A percentile compares a stretch with the other conserved stretches of the same genome.
Conservation (phyloP, 2,888 invertebrate species). For the Melanophora roralis region DNA sequence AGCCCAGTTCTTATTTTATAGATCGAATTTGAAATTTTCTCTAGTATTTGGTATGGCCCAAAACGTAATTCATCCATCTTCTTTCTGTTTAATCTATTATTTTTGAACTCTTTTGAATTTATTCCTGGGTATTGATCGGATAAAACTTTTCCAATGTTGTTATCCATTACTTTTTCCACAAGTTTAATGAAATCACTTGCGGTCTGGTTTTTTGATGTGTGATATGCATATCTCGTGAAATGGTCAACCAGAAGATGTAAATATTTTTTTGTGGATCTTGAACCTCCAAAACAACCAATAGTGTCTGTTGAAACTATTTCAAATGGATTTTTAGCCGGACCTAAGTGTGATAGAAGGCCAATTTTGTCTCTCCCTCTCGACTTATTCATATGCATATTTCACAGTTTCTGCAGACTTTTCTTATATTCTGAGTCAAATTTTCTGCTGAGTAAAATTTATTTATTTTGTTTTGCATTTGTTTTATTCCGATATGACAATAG, state of each 20-base stretch:
- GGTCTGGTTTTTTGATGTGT: constrained; percentile 33
- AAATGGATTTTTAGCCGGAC: too few relatives aligned
- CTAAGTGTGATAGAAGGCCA: constrained; percentile 56
- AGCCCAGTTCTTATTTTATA: constrained; percentile 31
- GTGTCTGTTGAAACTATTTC: constrained; percentile 70
- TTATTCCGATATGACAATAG: constrained; percentile 53
- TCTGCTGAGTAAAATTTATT: constrained; percentile 32
- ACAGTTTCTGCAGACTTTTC: too few relatives aligned
- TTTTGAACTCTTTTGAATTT: constrained; percentile 69
- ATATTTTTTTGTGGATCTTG: constrained; percentile 68
- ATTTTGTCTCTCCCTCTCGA: constrained; percentile 51
- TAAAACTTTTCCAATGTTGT: constrained; percentile 65
- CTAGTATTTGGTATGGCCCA: constrained; percentile 25
- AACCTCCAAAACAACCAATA: constrained; percentile 65
- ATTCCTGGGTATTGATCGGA: constrained; percentile 68
- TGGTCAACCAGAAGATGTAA: constrained; percentile 69
- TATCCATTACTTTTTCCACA: constrained; percentile 53
- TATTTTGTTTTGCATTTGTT: constrained; percentile 55
- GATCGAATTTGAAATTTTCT: constrained; percentile 39
- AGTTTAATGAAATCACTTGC: constrained; percentile 68
- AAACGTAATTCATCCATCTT: constrained; percentile 52
- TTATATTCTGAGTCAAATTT: constrained; percentile 46
- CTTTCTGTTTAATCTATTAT: constrained; percentile 51
- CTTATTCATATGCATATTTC: constrained; percentile 58
- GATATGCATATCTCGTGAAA: constrained; percentile 67